phyloP scores from a whole-genome alignment of 2,113 vertebrate species.

The Lichenostomus cassidix region DNA sequence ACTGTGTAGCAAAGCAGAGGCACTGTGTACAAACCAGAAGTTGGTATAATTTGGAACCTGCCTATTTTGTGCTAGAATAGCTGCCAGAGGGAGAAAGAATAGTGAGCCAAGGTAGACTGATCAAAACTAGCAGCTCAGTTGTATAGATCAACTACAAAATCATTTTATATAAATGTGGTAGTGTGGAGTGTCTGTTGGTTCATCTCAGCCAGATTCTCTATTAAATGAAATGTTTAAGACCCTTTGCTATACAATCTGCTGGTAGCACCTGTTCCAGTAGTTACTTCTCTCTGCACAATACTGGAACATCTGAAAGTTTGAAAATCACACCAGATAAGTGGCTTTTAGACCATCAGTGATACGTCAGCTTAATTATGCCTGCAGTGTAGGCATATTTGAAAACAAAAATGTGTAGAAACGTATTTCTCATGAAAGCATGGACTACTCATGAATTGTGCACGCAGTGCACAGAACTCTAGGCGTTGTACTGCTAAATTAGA shows the following conservation, averaged over 20 bases:
- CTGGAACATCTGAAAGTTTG: not conserved
- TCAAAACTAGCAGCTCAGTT: not conserved
- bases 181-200: not conserved
- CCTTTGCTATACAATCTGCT: not conserved
- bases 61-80: not conserved
- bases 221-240: not conserved
- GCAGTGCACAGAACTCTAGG: not conserved
- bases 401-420: not conserved
- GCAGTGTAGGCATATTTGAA: not conserved
- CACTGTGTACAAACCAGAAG: not conserved
- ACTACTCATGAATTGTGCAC: not conserved
- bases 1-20: not conserved
- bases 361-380: not conserved
- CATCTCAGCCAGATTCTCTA: not conserved
- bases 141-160: not conserved
- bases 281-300: not conserved
- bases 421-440: not conserved
- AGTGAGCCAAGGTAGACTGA: not conserved
- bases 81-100: not conserved
- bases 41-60: not conserved
- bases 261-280: not conserved
- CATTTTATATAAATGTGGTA: not conserved
- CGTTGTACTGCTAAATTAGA: not conserved
- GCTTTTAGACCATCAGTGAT: not conserved
- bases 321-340: accelerated